phyloP scores from a whole-genome alignment of 2,797 vertebrate species.

The Amazona finschi region DNA sequence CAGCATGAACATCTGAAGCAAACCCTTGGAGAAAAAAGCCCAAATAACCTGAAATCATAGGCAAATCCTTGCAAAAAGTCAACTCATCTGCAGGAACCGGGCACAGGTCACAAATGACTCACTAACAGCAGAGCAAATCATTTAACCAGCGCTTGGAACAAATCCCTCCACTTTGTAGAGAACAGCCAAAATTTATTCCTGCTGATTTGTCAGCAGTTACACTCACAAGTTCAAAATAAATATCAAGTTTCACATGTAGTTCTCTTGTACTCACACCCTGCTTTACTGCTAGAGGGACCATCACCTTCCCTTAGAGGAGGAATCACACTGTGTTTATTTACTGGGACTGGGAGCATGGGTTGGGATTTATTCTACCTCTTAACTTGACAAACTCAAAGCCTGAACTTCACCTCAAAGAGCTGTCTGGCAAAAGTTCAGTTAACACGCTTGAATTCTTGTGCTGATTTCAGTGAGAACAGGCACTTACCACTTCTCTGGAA shows the following conservation, averaged over 20 bases:
- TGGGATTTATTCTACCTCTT: slow-evolving; percentile 2
- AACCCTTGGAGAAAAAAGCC: not conserved
- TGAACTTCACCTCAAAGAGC: not conserved
- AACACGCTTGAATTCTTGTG: not conserved
- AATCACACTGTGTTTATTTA: not conserved
- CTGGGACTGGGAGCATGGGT: not conserved
- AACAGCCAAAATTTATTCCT: slow-evolving; percentile 27
- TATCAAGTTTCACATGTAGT: slow-evolving; percentile 34
- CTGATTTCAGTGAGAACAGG: not conserved
- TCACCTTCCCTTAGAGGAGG: not conserved
- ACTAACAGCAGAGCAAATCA: slow-evolving; percentile 10
- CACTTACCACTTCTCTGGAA: not conserved
- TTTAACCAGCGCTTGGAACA: slow-evolving; percentile 5
- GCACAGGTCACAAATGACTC: slow-evolving; percentile 47
- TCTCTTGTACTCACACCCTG: not conserved
- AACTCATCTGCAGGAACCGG: not conserved
- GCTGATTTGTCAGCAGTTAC: slow-evolving; percentile 49
- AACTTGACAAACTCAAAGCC: not conserved
- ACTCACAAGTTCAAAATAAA: slow-evolving; percentile 22
- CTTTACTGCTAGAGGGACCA: not conserved
- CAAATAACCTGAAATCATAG: slow-evolving; percentile 14
- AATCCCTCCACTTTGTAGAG: not conserved
- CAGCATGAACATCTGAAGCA: not conserved
- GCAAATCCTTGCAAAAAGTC: slow-evolving; percentile 18
- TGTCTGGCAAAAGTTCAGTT: not conserved